These are phyloP conservation scores for Arvicanthis niloticus DNA, from an alignment of 2,113 vertebrate species.

Conservation along the genomic window DNA sequence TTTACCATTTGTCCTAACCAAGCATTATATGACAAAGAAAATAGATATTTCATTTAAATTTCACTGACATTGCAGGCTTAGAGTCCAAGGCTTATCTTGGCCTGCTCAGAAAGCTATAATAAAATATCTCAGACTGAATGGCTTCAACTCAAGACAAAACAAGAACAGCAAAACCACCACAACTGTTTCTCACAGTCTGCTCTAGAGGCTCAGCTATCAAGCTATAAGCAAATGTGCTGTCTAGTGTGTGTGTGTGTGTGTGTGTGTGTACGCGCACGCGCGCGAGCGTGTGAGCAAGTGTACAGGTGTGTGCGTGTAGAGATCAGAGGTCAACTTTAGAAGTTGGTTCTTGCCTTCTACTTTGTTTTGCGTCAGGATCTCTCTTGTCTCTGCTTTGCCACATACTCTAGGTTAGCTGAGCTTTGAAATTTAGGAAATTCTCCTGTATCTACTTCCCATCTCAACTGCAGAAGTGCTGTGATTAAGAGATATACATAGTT, in stretches of 20 bases:
- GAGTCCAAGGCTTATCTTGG: neutral
- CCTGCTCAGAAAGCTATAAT: neutral
- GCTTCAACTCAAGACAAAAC: neutral
- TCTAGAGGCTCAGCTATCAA: neutral
- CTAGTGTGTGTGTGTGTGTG: too few species aligned
- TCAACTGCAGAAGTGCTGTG: neutral
- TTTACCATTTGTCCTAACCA: conserved; percentile 9
- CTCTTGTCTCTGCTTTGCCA: neutral
- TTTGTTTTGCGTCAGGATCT: neutral
- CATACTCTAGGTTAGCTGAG: neutral
- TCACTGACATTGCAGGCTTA: conserved; percentile 36
- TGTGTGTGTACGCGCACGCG: neutral
- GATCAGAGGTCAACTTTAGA: neutral
- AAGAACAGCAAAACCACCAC: neutral
- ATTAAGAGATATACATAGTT: neutral
- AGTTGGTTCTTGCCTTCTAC: neutral
- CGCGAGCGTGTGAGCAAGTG: too few species aligned
- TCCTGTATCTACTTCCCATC: neutral
- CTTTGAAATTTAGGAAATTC: neutral
- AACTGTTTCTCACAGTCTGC: neutral
- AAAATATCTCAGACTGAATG: neutral
- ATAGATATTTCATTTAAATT: neutral
- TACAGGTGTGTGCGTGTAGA: neutral
- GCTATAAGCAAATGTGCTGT: neutral
- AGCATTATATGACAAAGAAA: conserved; percentile 18